These are phyloP conservation scores for Rhadina sibilatrix DNA, from an alignment of 2,113 vertebrate genomes.

Conservation along the genomic window DNA sequence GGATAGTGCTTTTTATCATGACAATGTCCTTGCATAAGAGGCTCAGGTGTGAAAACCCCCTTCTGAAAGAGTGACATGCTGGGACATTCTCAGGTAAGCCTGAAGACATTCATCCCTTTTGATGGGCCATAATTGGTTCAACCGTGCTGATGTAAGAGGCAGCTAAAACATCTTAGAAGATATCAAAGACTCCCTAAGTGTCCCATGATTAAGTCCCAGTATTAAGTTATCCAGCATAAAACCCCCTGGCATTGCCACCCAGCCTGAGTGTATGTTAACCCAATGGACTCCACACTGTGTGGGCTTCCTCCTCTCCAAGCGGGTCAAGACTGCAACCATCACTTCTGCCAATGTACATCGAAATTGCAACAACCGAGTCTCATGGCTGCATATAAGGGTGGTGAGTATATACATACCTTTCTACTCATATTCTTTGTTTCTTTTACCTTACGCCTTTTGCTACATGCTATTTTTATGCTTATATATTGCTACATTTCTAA, in stretches of 20 bases:
- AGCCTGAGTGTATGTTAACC: neutral
- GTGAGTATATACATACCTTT: neutral
- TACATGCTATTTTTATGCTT: neutral
- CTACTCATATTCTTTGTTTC: neutral
- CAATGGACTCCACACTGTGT: neutral
- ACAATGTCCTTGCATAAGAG: neutral
- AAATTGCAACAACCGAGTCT: neutral
- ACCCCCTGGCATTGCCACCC: neutral
- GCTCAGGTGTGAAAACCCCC: neutral
- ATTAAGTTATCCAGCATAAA: neutral
- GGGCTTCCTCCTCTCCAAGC: accelerated
- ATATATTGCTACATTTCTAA: neutral
- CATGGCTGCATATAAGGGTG: neutral
- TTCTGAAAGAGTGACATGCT: neutral
- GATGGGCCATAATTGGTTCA: neutral
- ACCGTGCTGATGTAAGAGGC: neutral
- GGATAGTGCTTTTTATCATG: neutral
- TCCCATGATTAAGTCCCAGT: too few relatives aligned
- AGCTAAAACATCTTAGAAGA: neutral
- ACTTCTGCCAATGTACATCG: accelerated
- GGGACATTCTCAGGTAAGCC: neutral
- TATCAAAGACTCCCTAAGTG: neutral
- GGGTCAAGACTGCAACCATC: neutral
- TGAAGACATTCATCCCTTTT: neutral
- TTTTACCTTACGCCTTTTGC: neutral